Evolutionary conservation across 1,140 invertebrate species (phyloP), one percentile per base, ranked within the genome.

Genomic region (Pseudomyrmex sp.): DNA sequence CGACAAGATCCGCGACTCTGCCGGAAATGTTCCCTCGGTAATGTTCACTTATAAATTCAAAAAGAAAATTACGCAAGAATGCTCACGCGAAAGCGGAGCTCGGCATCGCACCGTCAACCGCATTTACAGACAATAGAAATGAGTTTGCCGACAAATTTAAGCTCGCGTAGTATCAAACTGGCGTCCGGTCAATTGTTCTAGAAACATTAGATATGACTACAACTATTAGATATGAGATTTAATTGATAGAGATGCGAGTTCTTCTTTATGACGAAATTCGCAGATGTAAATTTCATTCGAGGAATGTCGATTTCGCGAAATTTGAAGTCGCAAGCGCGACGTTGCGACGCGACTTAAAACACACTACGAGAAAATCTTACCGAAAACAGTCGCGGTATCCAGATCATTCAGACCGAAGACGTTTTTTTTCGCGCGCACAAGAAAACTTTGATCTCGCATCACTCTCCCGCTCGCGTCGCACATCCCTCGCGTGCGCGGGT

Each of bases 321-420:
- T 62, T 48, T 23, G 18, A 44, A 12, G 8, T 46, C 18, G 23
- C 23, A 13, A 7, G 8, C 23, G 15, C 15, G 18, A 26, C 20
- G 20, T 8, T 1, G 15, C 23, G 4, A 13, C 12, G 61, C 46
- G 44, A 35, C 35, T 35, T 35, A 7, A 35, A 35, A 35, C 35
- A 35, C 5, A 72, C 13, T 46, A 26, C 26, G 26, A 18, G 12
- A 23, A 23, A 23, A 48, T 73, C 91, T 94, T 90, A 94, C 93
- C 93, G 93, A 90, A 89, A 93, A 86, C 26, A 92, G 88, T 62
- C 92, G 93, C 20, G 92, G 93, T 92, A 93, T 93, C 93, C 93
- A 94, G 93, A 94, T 94, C 93, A 94, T 94, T 76, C 91, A 91
- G 89, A 52, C 68, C 73, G 68, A 70, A 72, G 54, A 46, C 35